A percentile compares a stretch with the other conserved stretches of the same genome.
Conservation (phyloP, 30 jellyfish, hydroid and myxozoan species). For the Euphysa ruthae region DNA sequence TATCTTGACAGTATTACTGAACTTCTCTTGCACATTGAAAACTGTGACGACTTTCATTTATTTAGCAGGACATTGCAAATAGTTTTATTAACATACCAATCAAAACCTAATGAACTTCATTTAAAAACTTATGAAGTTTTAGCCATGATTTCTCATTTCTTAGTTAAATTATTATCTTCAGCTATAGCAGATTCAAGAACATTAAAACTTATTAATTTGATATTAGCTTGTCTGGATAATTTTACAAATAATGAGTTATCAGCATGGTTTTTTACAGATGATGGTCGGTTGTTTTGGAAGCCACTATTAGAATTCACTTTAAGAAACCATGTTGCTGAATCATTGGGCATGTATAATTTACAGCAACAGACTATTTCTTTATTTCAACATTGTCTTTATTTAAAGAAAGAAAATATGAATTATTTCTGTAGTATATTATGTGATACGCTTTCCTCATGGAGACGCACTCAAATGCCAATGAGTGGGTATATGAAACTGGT, state of each 20-base stretch:
- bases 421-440: neutral
- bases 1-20: neutral
- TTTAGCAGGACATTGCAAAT: neutral
- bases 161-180: neutral
- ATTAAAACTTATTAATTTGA: neutral
- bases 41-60: neutral
- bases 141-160: neutral
- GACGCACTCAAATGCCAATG: neutral
- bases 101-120: neutral
- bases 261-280: constrained; percentile 18
- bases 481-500: constrained; percentile 26
- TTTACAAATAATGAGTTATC: neutral
- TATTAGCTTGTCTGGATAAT: neutral
- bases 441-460: neutral
- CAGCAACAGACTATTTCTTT: constrained; percentile 12
- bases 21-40: neutral
- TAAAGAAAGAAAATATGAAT: constrained; percentile 1
- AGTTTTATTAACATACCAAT: neutral
- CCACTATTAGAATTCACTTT: neutral
- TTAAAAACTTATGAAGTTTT: neutral
- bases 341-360: neutral
- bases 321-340: neutral
- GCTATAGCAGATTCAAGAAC: neutral
- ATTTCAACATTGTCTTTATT: constrained; percentile 10
- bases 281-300: constrained; percentile 14